A percentile compares a stretch with the other conserved stretches of the same genome.
phyloP scores from a whole-genome alignment of 1,140 invertebrate species.

The Ruditapes philippinarum region DNA sequence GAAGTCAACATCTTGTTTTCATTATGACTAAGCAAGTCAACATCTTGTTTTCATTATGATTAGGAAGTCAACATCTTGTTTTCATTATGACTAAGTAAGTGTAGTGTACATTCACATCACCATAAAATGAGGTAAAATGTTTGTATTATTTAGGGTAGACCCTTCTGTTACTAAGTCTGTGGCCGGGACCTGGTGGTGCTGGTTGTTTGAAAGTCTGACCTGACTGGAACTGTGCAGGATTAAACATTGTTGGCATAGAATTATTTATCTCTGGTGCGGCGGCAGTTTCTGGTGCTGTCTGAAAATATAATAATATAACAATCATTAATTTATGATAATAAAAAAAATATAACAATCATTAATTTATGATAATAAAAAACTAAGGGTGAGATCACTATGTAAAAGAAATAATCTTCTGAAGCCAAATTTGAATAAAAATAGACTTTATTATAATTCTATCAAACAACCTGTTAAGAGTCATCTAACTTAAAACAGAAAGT shows the following conservation, averaged over 20 bases:
- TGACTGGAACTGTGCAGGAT: conserved; percentile 57
- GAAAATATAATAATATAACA: conserved; percentile 25
- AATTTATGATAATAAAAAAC: too few species aligned
- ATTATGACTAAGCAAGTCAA: too few species aligned
- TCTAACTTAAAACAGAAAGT: too few species aligned
- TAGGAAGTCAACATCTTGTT: not conserved
- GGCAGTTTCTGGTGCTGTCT: not conserved
- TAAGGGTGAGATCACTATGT: too few species aligned
- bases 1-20: not conserved
- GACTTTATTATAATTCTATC: too few species aligned
- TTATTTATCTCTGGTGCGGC: not conserved
- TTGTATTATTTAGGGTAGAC: conserved; percentile 33
- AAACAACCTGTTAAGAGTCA: too few species aligned
- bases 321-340: too few species aligned
- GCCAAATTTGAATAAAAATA: too few species aligned
- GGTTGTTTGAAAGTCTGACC: conserved; percentile 48
- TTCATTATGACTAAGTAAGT: too few species aligned
- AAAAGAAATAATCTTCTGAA: too few species aligned
- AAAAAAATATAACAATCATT: too few species aligned
- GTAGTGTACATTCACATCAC: too few species aligned
- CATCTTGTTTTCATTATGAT: not conserved
- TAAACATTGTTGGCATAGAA: conserved; percentile 45
- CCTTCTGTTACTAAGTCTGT: conserved; percentile 41
- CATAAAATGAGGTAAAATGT: not conserved
- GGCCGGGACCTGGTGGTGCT: not conserved